These are phyloP conservation scores for Diachasma alloeum DNA, from an alignment of 1,140 invertebrate genomes.

Conservation along the genomic window DNA sequence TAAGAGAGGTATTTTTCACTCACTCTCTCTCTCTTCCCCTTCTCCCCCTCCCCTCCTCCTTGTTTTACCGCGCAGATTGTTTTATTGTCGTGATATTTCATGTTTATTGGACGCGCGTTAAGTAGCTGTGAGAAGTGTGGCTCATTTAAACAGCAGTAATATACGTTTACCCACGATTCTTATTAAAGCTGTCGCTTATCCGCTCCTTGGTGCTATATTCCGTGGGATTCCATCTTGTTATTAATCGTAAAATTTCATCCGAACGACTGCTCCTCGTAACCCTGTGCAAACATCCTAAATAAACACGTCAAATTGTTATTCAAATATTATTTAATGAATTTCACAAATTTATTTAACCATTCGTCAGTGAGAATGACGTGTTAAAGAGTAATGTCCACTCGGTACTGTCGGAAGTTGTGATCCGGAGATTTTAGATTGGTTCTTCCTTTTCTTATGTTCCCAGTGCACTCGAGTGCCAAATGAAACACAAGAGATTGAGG, in stretches of 20 bases:
- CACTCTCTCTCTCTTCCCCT: neutral
- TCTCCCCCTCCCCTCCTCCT: constrained; percentile 4
- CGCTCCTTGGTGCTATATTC: neutral
- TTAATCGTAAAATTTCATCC: neutral
- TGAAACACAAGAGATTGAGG: constrained; percentile 32
- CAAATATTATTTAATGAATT: neutral
- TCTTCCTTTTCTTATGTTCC: neutral
- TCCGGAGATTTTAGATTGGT: neutral
- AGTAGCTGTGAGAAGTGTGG: constrained; percentile 40
- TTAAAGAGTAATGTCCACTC: neutral
- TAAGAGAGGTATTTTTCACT: too few relatives aligned
- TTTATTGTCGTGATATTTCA: constrained; percentile 43
- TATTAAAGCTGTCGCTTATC: constrained; percentile 24
- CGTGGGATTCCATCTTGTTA: neutral
- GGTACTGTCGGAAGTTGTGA: neutral
- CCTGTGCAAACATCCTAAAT: neutral
- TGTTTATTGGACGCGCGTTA: constrained; percentile 45
- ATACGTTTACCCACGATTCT: constrained; percentile 30
- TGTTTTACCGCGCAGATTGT: constrained; percentile 36
- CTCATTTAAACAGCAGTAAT: constrained; percentile 38
- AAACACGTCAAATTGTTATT: neutral
- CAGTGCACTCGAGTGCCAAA: neutral
- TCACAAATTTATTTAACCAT: neutral
- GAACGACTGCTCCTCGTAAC: neutral
- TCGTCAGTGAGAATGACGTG: neutral